A percentile compares a stretch with the other conserved stretches of the same genome.
These are phyloP conservation scores for Subanguina moxae DNA, from an alignment of 1,140 invertebrate species.

Conservation along the genomic window DNA sequence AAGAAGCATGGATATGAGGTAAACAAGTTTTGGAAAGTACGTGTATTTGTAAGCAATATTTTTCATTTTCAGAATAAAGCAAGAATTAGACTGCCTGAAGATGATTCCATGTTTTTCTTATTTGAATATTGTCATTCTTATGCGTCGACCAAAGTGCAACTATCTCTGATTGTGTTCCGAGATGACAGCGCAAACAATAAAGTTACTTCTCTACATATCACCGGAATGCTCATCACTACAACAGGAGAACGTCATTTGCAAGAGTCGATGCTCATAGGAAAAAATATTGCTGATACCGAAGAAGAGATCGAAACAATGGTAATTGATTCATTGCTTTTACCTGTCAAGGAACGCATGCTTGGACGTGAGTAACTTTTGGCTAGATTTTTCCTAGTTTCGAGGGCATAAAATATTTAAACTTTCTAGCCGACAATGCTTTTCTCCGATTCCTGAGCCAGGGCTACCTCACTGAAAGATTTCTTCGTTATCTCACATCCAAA, in stretches of 20 bases:
- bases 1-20: background rate
- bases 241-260: background rate
- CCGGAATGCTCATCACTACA: background rate
- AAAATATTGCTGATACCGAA: background rate
- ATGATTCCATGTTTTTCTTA: background rate
- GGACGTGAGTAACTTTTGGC: background rate
- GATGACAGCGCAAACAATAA: background rate
- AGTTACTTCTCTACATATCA: background rate
- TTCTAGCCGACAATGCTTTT: background rate
- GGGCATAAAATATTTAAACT: background rate
- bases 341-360: background rate
- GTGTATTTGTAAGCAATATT: background rate
- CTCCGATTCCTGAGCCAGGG: background rate
- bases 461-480: background rate
- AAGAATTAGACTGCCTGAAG: background rate
- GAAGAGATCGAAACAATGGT: background rate
- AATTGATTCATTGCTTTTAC: background rate
- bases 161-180: background rate
- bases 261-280: background rate
- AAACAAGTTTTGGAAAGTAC: background rate
- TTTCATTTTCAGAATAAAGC: background rate
- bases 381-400: background rate
- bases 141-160: background rate
- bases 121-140: background rate
- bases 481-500: background rate